Conservation (phyloP, 2,888 invertebrate species). For the Heliothis peltigera region DNA sequence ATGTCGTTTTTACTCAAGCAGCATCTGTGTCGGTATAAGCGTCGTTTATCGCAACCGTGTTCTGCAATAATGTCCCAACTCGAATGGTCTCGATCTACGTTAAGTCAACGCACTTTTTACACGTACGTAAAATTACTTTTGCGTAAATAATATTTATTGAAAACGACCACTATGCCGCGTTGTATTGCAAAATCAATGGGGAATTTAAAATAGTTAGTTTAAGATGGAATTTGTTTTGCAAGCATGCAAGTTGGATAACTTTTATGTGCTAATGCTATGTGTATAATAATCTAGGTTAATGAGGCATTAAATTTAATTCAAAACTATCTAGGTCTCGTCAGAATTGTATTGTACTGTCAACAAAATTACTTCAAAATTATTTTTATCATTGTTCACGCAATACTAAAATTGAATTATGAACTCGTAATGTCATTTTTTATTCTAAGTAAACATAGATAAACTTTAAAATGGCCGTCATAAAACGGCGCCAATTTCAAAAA, state of each 20-base stretch:
- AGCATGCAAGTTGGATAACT: conserved; percentile 33
- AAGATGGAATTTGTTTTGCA: conserved; percentile 22
- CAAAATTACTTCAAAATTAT: no score
- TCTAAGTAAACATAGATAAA: not conserved
- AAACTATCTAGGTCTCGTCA: not conserved
- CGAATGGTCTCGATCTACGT: conserved; percentile 57
- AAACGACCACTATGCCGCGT: conserved; percentile 12
- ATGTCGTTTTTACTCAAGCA: conserved; percentile 48
- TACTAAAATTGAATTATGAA: not conserved
- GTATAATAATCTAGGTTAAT: conserved; percentile 33
- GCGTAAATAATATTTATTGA: conserved; percentile 27
- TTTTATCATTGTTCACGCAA: not conserved
- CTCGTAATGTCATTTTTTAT: not conserved
- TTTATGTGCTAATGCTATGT: conserved; percentile 1
- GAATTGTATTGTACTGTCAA: no score
- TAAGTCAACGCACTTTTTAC: conserved; percentile 51
- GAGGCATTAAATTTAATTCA: conserved; percentile 1
- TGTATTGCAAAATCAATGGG: conserved; percentile 19
- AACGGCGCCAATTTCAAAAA: not conserved
- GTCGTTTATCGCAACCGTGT: conserved; percentile 68
- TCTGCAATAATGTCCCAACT: conserved; percentile 70
- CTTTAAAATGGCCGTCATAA: not conserved
- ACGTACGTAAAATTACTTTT: conserved; percentile 28
- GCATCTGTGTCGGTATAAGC: conserved; percentile 61
- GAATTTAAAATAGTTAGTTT: conserved; percentile 10